Evolutionary conservation across 2,797 vertebrate genomes (phyloP), one percentile per base, ranked within the genome.

Genomic region (Euphonia xanthogaster): DNA sequence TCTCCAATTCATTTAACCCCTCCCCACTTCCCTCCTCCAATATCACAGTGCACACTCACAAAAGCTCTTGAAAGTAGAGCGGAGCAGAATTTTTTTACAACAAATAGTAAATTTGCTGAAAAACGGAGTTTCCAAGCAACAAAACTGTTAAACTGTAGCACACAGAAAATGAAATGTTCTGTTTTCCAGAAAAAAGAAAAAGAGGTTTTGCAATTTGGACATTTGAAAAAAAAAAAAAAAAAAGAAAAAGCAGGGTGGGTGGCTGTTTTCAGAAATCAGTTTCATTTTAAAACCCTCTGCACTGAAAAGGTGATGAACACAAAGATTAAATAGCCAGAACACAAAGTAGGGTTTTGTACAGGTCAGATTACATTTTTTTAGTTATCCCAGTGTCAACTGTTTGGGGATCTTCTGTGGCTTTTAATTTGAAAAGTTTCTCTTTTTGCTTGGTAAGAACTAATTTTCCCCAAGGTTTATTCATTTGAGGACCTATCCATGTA

Each of bases 71-170:
- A 45, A 94, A 96, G 90, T 95, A 79, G 67, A 86, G 71, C 73
- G 23, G 83, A 86, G 37, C 20, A 55, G 55, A 88, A 27, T 72
- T 85, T 76, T 93, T 90, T 91, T 90, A 33, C 66, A 90, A 88
- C 80, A 92, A 93, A 96, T 85, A 92, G 92, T 96, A 88, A 92
- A 97, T 93, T 83, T 80, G 54, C 45, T 75, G 76, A 65, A 94
- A 95, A 92, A 74, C 28, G 13, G 91, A 94, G 92, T 95, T 92
- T 96, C 90, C 86, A 87, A 87, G 94, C 80, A 94, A 94, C 90
- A 90, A 90, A 96, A 84, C 24, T 42, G 88, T 95, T 93, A 66
- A 86, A 88, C 37, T 90, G 85, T 72, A 81, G 62, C 60, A 44
- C 12, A 3, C 40, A 45, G 86, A 78, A 96, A 92, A 75, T 44